Conservation (phyloP, 53 echinoderm and acorn worm species). For the Pentamera pediparva region DNA sequence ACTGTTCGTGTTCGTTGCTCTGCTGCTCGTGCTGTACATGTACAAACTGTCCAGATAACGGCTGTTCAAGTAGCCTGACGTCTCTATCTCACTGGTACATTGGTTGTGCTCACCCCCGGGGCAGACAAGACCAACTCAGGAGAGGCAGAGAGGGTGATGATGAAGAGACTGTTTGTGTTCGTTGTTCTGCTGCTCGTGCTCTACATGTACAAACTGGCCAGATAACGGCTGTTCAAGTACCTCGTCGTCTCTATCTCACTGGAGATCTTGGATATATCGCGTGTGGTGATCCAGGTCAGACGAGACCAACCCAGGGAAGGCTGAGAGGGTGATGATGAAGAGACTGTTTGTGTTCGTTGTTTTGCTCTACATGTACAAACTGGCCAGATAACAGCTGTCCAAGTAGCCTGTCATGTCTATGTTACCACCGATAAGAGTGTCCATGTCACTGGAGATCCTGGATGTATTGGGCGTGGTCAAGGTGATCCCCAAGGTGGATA, state of each 20-base stretch:
- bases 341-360: conserved; percentile 41
- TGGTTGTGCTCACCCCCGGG: conserved; percentile 52
- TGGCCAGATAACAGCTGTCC: no score
- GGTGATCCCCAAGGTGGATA: conserved; percentile 49
- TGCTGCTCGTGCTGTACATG: conserved; percentile 37
- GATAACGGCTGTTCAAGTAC: no score
- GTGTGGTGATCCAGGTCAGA: conserved; percentile 52
- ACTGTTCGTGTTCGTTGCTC: conserved; percentile 29
- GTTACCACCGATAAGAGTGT: no score
- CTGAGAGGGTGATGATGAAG: conserved; percentile 39
- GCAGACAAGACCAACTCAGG: conserved; percentile 28
- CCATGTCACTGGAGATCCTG: conserved; percentile 64
- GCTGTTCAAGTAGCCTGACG: no score
- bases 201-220: conserved; percentile 30
- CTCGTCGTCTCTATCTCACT: no score
- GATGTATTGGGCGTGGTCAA: conserved; percentile 51
- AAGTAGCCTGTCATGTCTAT: no score
- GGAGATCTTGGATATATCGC: no score
- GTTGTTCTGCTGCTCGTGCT: conserved; percentile 35
- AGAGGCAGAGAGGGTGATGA: conserved; percentile 18
- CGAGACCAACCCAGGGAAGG: conserved; percentile 3
- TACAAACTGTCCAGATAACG: conserved; percentile 34
- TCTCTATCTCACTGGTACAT: no score
- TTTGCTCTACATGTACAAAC: conserved; percentile 40
- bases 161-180: conserved; percentile 50